phyloP scores from a whole-genome alignment of 2,113 vertebrate species.

The Zootoca vivipara region DNA sequence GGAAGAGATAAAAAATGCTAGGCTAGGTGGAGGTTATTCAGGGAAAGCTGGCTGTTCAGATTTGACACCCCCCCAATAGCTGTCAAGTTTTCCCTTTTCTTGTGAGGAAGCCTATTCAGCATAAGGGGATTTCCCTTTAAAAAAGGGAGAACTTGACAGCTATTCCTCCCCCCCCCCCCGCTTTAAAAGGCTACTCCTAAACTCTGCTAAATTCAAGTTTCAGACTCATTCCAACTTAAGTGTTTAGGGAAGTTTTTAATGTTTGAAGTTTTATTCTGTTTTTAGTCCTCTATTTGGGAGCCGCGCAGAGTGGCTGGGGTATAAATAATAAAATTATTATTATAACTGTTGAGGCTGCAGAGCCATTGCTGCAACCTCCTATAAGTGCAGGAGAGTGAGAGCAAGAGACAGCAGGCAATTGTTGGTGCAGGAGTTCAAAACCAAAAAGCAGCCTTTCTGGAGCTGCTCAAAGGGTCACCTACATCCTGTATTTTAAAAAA shows the following conservation, averaged over 20 bases:
- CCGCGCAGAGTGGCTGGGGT: too few species aligned
- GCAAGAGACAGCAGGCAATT: neutral
- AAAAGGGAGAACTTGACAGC: too few species aligned
- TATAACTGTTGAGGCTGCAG: neutral
- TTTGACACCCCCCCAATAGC: too few species aligned
- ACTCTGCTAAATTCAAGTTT: neutral
- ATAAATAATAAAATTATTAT: too few species aligned
- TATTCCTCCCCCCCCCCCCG: neutral
- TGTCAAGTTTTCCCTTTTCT: too few species aligned
- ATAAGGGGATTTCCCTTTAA: too few species aligned
- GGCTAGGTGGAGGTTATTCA: neutral
- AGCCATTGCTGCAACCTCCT: neutral
- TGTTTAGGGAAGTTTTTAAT: too few species aligned
- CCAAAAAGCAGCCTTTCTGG: neutral
- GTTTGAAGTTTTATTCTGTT: too few species aligned
- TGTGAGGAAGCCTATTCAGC: too few species aligned
- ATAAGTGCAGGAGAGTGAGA: too few species aligned
- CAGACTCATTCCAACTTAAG: neutral
- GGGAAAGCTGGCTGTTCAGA: neutral
- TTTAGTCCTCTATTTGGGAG: too few species aligned
- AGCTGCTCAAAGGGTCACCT: neutral
- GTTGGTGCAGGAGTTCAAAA: neutral
- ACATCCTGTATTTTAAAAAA: neutral
- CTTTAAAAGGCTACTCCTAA: neutral
- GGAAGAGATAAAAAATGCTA: neutral